Evolutionary conservation across 2,797 vertebrate species (phyloP), one percentile per base, ranked within the genome.

Genomic region (Echeneis naucrates): DNA sequence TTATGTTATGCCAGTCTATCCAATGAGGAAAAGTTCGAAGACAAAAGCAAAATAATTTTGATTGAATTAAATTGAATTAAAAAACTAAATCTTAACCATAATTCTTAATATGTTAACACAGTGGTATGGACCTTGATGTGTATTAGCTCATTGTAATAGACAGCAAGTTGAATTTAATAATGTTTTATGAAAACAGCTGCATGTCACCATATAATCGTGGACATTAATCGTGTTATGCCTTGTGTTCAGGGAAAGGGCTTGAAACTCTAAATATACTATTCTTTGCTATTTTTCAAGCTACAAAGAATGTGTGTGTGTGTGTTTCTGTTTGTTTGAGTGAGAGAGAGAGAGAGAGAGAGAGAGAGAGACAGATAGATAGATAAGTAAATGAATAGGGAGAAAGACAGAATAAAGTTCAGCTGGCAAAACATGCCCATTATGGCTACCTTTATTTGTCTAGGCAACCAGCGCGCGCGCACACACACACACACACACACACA

Each of bases 381-480:
- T 38, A 4, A 50, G 2, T 6, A 6, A 42, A 42, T 17, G 14
- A 42, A 17, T 17, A 52, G 44, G 60, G 14, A 52, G 6, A 33
- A 7, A 21, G 30, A 13, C 26, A 60, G 21, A 9, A 7, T 10
- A 8, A 54, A 17, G 19, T 77, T 77, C 72, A 88, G 74, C 73
- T 84, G 67, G 74, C 35, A 75, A 70, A 78, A 52, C 42, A 35
- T 69, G 53, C 51, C 80, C 30, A 80, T 75, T 85, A 73, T 73
- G 68, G 45, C 51, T 55, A 68, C 78, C 68, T 80, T 79, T 82
- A 83, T 80, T 80, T 82, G 57, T 70, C 76, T 67, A 42, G 61
- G 69, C 16, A 79, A 69, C 44, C 19, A 19, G 68, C 42, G 58
- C 48, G 55, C 45, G 68, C 33, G 42, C 66, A 47, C n/a, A 60